Conservation (phyloP, 2,797 vertebrate species). For the Melanotaenia parkinsoni region DNA sequence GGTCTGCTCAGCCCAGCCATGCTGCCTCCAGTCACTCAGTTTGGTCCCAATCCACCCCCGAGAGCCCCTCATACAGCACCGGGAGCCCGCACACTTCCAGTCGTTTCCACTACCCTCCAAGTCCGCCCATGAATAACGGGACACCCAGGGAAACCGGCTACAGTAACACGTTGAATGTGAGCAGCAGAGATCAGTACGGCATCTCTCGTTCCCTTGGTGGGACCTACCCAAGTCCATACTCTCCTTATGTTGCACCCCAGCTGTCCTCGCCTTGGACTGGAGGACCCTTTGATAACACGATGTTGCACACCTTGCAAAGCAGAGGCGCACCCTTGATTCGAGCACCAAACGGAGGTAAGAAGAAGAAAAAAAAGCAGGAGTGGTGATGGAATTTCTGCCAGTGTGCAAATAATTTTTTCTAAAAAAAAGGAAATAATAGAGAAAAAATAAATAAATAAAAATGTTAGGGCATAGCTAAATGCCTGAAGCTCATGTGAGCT, state of each 20-base stretch:
- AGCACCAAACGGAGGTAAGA: constrained; percentile 91
- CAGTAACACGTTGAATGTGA: constrained; percentile 84
- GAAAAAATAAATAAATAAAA: no score
- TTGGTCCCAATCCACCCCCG: constrained; percentile 92
- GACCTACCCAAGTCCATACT: constrained; percentile 91
- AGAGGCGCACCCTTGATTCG: constrained; percentile 89
- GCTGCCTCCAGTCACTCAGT: constrained; percentile 88
- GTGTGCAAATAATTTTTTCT: not conserved
- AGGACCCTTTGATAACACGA: constrained; percentile 92
- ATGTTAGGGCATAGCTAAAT: no score
- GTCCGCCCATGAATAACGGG: constrained; percentile 92
- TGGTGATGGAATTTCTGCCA: constrained; percentile 1
- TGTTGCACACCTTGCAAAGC: constrained; percentile 94
- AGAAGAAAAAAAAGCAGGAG: not conserved
- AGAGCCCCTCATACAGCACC: constrained; percentile 91
- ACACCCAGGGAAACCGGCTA: constrained; percentile 87
- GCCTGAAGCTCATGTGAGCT: no score
- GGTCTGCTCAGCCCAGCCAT: constrained; percentile 87
- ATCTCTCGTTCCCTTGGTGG: constrained; percentile 89
- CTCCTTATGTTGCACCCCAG: constrained; percentile 91
- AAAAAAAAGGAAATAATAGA: not conserved
- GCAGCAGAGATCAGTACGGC: constrained; percentile 90
- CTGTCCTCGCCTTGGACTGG: constrained; percentile 91
- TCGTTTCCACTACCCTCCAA: constrained; percentile 93
- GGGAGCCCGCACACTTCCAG: constrained; percentile 89